Conservation (phyloP, 2,797 vertebrate genomes). For the Lophotriccus pileatus region DNA sequence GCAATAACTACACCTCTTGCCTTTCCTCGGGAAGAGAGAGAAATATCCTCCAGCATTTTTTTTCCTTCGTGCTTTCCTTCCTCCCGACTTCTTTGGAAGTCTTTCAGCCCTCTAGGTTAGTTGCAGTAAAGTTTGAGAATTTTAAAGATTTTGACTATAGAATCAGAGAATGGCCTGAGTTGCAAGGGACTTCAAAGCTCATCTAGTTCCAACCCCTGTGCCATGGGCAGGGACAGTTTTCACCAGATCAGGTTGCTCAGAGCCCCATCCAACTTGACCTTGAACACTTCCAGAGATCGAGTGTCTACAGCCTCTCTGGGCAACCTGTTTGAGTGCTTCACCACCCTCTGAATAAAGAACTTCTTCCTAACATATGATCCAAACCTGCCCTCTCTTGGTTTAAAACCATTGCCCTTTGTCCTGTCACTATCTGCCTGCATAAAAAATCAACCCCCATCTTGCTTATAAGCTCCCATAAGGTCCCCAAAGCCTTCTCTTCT, state of each 20-base stretch:
- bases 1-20: fast-evolving
- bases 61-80: background rate
- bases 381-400: background rate
- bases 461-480: too few relatives aligned
- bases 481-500: background rate
- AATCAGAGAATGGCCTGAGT: background rate
- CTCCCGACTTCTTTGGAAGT: background rate
- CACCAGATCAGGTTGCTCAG: too few relatives aligned
- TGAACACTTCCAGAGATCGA: background rate
- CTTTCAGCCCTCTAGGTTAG: background rate
- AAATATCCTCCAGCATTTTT: fast-evolving
- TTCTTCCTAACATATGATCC: background rate
- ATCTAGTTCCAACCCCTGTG: too few relatives aligned
- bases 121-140: background rate
- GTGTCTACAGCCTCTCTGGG: background rate
- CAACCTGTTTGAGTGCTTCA: background rate
- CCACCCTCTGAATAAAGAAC: background rate
- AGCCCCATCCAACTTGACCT: too few relatives aligned
- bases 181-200: background rate
- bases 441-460: background rate
- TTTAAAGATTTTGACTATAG: background rate
- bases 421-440: fast-evolving
- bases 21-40: background rate
- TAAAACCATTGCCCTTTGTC: background rate
- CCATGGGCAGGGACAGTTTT: background rate